Evolutionary conservation across 2,797 vertebrate species (phyloP), one percentile per base, ranked within the genome.

Genomic region (Characodon lateralis): DNA sequence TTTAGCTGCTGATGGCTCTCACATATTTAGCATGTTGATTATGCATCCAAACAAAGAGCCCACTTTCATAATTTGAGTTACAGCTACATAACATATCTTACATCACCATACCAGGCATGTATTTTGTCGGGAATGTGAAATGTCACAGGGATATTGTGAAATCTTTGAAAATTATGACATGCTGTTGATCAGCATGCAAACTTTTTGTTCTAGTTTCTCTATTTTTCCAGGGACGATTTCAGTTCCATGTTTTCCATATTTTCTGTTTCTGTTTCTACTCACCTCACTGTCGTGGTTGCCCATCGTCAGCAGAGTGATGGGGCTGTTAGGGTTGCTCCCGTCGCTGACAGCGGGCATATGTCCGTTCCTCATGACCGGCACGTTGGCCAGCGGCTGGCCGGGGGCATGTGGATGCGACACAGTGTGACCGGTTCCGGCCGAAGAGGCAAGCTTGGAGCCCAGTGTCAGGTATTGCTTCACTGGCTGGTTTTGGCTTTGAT

Each of bases 391-490:
- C 0, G 94, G 85, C 84, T 97, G 96, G 85, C 93, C 89, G 0
- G 93, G 85, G 16, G 86, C 71, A 88, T 96, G 95, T 10, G 96
- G 91, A 69, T 96, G 95, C 5, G 94, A 86, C 46, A 91, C 79
- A 2, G 94, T 80, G 74, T 97, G 91, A 1, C 92, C 91, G 77
- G 96, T 96, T 65, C 90, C 90, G 35, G 95, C 87, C 13, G 92
- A 84, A 2, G 93, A 87, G 78, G 92, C 90, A 56, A 97, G 84
- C 90, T 97, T 98, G 80, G 95, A 94, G 65, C 98, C 98, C 20
- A 98, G 93, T 1, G 97, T 96, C 93, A 98, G 89, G 89, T 97
- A 98, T 89, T 98, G 96, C 88, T 98, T 97, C 88, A 97, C 96
- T 90, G 98, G 97, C 88, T 97, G 96, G 77, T 94, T 95, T 93